Percentiles rank a stretch among this genome's conserved stretches.
phyloP scores from a whole-genome alignment of 2,888 invertebrate genomes.

The Lasius fuliginosus region DNA sequence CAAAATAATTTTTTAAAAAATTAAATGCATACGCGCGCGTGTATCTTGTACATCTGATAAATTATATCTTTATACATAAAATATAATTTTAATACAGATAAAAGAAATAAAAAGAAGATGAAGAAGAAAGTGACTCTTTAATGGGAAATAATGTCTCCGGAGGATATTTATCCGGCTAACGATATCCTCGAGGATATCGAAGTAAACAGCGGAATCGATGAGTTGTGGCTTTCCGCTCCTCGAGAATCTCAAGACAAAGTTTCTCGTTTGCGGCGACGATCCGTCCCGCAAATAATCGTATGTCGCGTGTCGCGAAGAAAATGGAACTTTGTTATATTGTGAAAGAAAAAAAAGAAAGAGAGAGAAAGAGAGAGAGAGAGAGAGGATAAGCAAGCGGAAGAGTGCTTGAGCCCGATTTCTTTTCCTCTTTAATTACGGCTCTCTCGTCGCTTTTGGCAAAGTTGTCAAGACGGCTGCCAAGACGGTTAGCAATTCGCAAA shows the following conservation, averaged over 20 bases:
- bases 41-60: background rate
- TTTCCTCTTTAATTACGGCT: slow-evolving; percentile 29
- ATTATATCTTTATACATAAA: background rate
- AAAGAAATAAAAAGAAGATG: background rate
- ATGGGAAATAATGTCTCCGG: background rate
- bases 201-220: slow-evolving; percentile 47
- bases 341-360: background rate
- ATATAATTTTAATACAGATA: background rate
- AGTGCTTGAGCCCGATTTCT: background rate
- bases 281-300: slow-evolving; percentile 32
- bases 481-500: slow-evolving; percentile 43
- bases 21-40: background rate
- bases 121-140: background rate
- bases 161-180: slow-evolving; percentile 39
- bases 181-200: slow-evolving; percentile 37
- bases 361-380: background rate
- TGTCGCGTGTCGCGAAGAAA: slow-evolving; percentile 1
- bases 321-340: slow-evolving; percentile 18
- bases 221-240: slow-evolving; percentile 21
- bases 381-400: background rate
- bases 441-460: slow-evolving; percentile 24
- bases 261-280: slow-evolving; percentile 26
- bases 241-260: slow-evolving; percentile 4
- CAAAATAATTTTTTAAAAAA: background rate
- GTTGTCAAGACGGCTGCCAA: slow-evolving; percentile 17